Conservation (phyloP, 2,113 vertebrate genomes). For the Thinocorus orbignyianus region DNA sequence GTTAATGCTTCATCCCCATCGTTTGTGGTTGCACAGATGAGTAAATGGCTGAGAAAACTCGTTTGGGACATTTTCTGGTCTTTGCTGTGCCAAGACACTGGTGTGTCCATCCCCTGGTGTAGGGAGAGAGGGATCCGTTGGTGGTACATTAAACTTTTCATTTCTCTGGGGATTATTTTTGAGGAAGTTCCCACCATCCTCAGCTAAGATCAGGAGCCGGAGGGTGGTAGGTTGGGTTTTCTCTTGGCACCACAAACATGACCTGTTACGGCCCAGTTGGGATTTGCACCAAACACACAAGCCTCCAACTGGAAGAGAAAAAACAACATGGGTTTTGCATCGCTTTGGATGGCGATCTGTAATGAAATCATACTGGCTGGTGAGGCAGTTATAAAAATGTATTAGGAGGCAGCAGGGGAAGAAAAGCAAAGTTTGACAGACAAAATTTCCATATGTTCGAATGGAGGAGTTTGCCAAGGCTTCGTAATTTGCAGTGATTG, state of each 20-base stretch:
- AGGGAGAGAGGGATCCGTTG: background rate
- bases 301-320: background rate
- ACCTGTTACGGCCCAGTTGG: background rate
- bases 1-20: background rate
- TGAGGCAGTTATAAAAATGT: constrained; percentile 24
- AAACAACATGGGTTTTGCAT: background rate
- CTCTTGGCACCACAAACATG: background rate
- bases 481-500: constrained; percentile 48
- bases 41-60: background rate
- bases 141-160: accelerated
- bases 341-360: background rate
- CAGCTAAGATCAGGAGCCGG: background rate
- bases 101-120: accelerated
- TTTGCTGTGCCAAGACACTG: background rate
- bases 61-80: background rate
- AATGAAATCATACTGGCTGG: background rate
- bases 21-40: background rate
- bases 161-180: background rate
- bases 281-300: background rate
- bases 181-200: background rate
- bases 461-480: constrained; percentile 47
- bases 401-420: constrained; percentile 42
- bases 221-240: background rate
- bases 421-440: constrained; percentile 57
- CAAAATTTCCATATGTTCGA: constrained; percentile 36